These are phyloP conservation scores for Augochlorella aurata DNA, from an alignment of 2,888 invertebrate genomes.

Conservation along the genomic window DNA sequence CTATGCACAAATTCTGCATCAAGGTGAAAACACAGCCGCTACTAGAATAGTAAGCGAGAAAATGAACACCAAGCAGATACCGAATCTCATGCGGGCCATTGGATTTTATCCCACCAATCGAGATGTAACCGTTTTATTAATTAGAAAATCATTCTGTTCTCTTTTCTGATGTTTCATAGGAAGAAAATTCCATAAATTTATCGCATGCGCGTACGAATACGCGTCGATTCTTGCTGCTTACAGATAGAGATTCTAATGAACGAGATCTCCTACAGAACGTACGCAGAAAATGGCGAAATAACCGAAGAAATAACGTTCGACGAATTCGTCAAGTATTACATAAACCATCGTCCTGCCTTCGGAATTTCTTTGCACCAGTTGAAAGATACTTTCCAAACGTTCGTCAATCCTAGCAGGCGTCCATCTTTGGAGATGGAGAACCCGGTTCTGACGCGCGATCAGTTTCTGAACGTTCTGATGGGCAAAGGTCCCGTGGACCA, in stretches of 20 bases:
- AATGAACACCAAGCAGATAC: slow-evolving; percentile 86
- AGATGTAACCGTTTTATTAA: slow-evolving; percentile 83
- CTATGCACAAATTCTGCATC: slow-evolving; percentile 89
- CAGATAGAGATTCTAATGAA: slow-evolving; percentile 85
- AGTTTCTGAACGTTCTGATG: slow-evolving; percentile 82
- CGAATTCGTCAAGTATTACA: slow-evolving; percentile 86
- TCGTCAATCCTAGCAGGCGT: background rate
- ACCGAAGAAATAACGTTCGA: slow-evolving; percentile 85
- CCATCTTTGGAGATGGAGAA: slow-evolving; percentile 48
- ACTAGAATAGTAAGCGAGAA: slow-evolving; percentile 85
- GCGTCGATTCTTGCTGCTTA: slow-evolving; percentile 18
- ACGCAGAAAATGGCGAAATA: slow-evolving; percentile 81
- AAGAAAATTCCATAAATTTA: too few species aligned
- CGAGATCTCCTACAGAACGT: slow-evolving; percentile 84
- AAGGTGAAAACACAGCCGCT: slow-evolving; percentile 87
- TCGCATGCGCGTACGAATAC: too few species aligned
- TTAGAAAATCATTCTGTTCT: too few species aligned
- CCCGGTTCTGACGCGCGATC: slow-evolving; percentile 78
- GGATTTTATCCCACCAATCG: slow-evolving; percentile 90
- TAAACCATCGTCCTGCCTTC: slow-evolving; percentile 87
- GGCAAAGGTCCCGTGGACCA: slow-evolving; percentile 72
- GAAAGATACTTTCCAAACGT: slow-evolving; percentile 82
- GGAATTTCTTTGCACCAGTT: slow-evolving; percentile 83
- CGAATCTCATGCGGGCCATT: slow-evolving; percentile 89
- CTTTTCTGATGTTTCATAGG: too few species aligned